Conservation (phyloP, 2,888 invertebrate species). For the Vesta saturnalis region DNA sequence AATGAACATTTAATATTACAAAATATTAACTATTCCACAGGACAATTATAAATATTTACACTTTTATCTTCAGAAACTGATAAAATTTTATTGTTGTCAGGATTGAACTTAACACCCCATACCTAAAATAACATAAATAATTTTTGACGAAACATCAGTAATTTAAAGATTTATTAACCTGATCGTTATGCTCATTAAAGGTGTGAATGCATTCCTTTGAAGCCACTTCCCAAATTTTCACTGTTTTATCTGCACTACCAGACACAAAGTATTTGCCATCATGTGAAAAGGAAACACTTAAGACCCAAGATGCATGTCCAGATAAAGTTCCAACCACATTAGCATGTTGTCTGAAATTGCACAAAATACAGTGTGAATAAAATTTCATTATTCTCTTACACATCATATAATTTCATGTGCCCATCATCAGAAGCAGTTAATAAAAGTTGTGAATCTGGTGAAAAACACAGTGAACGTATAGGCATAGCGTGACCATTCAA, state of each 20-base stretch:
- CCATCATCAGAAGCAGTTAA: slow-evolving; percentile 97
- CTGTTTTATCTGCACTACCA: slow-evolving; percentile 93
- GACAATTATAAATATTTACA: slow-evolving; percentile 89
- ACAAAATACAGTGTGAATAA: too few relatives aligned
- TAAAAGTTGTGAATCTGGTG: slow-evolving; percentile 93
- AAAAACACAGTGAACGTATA: slow-evolving; percentile 93
- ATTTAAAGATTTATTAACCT: too few relatives aligned
- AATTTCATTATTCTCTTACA: slow-evolving; percentile 81
- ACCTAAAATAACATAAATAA: too few relatives aligned
- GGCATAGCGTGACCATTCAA: slow-evolving; percentile 98
- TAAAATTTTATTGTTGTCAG: slow-evolving; percentile 85
- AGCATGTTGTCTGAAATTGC: slow-evolving; percentile 83
- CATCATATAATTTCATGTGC: slow-evolving; percentile 97
- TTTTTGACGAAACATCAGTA: too few relatives aligned
- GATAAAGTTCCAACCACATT: slow-evolving; percentile 92
- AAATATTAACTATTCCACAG: slow-evolving; percentile 61
- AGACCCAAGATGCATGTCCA: slow-evolving; percentile 97
- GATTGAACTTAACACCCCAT: slow-evolving; percentile 91
- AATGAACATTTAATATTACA: too few relatives aligned
- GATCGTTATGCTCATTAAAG: slow-evolving; percentile 92
- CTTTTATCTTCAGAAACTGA: slow-evolving; percentile 94
- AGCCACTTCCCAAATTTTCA: slow-evolving; percentile 94
- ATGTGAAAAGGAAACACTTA: slow-evolving; percentile 91
- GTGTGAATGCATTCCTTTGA: slow-evolving; percentile 92
- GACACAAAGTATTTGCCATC: slow-evolving; percentile 93